A percentile compares a stretch with the other conserved stretches of the same genome.
Evolutionary conservation across 2,797 vertebrate species (phyloP).

Genomic region (Arnoldichthys spilopterus): DNA sequence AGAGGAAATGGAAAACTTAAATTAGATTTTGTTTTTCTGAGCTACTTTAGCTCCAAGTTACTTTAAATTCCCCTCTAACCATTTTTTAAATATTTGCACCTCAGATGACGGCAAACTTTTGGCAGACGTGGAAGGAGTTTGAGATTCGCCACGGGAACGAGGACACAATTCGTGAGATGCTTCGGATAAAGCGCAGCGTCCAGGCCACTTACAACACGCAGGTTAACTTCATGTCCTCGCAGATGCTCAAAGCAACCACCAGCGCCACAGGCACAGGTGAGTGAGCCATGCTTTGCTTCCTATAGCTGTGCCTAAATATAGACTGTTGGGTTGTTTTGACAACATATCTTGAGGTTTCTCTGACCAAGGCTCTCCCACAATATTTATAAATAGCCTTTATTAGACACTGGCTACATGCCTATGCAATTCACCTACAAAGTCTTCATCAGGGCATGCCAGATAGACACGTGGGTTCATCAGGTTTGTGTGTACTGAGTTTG

Average conservation of each 20-base stretch:
- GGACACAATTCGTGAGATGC: constrained; percentile 94
- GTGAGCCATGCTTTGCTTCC: background rate
- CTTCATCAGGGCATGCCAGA: no score
- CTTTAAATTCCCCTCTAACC: background rate
- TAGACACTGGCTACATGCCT: no score
- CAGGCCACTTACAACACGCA: constrained; percentile 97
- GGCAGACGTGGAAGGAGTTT: constrained; percentile 96
- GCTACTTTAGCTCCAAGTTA: background rate
- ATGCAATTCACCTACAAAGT: no score
- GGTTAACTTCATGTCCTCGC: constrained; percentile 96
- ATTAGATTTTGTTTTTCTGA: background rate
- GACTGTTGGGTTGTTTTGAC: no score
- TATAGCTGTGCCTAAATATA: background rate
- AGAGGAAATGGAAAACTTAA: no score
- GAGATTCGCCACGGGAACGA: constrained; percentile 97
- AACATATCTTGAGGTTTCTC: no score
- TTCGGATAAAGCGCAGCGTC: constrained; percentile 92
- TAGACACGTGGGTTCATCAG: no score
- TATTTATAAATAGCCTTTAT: no score
- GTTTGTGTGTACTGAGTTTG: background rate
- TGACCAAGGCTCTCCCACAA: no score
- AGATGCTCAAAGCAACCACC: constrained; percentile 91
- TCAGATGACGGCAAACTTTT: constrained; percentile 88
- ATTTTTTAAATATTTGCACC: constrained; percentile 1
- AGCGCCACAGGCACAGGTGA: constrained; percentile 86